Evolutionary conservation across 2,113 vertebrate genomes (phyloP).

Genomic region (Neomonachus schauinslandi): DNA sequence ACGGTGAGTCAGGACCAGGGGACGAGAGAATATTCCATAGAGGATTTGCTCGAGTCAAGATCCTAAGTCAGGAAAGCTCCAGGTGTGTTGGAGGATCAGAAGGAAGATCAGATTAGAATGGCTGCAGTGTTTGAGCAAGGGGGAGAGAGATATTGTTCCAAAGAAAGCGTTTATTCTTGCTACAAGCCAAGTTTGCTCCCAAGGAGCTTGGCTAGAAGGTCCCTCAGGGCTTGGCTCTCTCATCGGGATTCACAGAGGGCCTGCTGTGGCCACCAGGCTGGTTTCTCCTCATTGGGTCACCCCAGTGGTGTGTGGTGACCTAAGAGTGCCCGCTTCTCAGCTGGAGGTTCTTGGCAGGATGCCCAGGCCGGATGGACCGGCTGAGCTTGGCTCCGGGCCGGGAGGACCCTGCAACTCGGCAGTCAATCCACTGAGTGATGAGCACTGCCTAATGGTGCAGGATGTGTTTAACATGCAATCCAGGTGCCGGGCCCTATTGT

Average conservation of each 20-base stretch:
- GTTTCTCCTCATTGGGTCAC: background rate
- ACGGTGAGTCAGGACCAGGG: background rate
- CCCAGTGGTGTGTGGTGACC: background rate
- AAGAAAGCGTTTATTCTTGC: background rate
- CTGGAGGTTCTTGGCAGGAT: background rate
- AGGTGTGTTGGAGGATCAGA: background rate
- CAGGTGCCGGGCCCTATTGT: background rate
- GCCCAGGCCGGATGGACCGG: rapidly evolving
- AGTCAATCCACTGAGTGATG: background rate
- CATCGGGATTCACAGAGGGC: background rate
- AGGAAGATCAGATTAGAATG: background rate
- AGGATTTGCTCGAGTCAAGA: background rate
- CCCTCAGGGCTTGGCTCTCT: background rate
- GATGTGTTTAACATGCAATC: conserved; percentile 45
- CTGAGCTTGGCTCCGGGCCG: background rate
- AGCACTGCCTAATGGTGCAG: background rate
- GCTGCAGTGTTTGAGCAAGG: background rate
- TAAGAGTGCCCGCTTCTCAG: background rate
- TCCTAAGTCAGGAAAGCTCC: background rate
- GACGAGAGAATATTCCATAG: background rate
- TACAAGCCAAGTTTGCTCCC: background rate
- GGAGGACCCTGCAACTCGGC: background rate
- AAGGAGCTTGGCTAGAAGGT: background rate
- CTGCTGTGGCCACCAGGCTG: background rate
- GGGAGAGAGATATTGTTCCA: rapidly evolving